Base-by-base conservation (phyloP, 37 sponge, comb jelly and placozoan species). In the Corticium candelabrum region DNA sequence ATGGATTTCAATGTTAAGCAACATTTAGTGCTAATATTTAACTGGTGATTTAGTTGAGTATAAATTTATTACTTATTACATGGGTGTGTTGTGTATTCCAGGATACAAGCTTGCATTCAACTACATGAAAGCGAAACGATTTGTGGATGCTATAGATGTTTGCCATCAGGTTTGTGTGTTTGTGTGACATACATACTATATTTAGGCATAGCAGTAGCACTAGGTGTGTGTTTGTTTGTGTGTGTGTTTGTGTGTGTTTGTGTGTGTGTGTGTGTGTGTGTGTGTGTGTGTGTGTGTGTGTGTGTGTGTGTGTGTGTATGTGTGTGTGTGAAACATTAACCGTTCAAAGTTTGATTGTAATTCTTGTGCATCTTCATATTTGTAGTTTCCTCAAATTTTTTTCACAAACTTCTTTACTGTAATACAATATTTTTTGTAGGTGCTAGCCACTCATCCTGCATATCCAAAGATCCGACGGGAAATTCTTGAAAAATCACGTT, bases 81-180 rank as follows among this genome's bases (percentile, higher is more conserved):
- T n/a, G n/a, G n/a, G n/a, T n/a, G n/a, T n/a, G n/a, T n/a, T n/a
- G n/a, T n/a, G n/a, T n/a, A n/a, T n/a, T n/a, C n/a, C n/a, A 96
- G 96, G 99, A 0, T 97, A 85, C 83, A 87, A 87, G 41, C 85
- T 97, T 31, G 94, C 90, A 11, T 97, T 97, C 84, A 97, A 94
- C 82, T 91, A 91, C 76, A 80, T 97, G 67, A 94, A 94, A 57
- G 92, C 91, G 2, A 87, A 87, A 68, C 69, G 89, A 37, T 84
- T 73, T 37, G 86, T 94, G 2, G 91, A 94, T 34, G 91, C 99
- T 33, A 87, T 97, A 33, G 89, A 89, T 41, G 87, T 94, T 3
- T 97, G 99, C 56, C 92, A 91, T 80, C 82, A 89, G 76, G 90
- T 93, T n/a, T n/a, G 29, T n/a, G n/a, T n/a, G n/a, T n/a, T n/a